Evolutionary conservation across 1,140 invertebrate genomes (phyloP), one percentile per base, ranked within the genome.

Genomic region (Rhynchophorus ferrugineus): DNA sequence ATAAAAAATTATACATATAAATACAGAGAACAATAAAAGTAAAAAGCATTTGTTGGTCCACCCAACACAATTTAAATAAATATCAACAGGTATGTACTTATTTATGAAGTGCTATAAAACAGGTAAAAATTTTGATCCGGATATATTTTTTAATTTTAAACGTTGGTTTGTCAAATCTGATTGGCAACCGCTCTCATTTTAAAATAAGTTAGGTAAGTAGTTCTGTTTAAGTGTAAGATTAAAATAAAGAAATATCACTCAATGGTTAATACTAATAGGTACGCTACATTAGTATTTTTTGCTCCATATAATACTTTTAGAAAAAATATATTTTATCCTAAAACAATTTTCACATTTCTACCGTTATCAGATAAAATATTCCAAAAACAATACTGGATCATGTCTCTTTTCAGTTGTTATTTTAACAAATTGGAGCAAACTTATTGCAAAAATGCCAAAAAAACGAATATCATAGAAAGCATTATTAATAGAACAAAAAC

Each of bases 161-260:
- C n/a, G n/a, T n/a, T n/a, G n/a, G n/a, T n/a, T n/a, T n/a, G n/a
- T n/a, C n/a, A 29, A 29, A 6, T 29, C 11, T 29, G 24, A 29
- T 29, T 29, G 24, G 24, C 24, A 29, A 29, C 24, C 24, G 11
- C 11, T 34, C 7, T 7, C 17, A 13, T 38, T 17, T 7, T 5
- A 14, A 14, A 38, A 38, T 38, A 38, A 38, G n/a, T 14, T 38
- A 38, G 17, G 13, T 14, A 38, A 38, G 13, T 6, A 38, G 13
- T 7, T n/a, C n/a, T n/a, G 11, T 29, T 29, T 29, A 29, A 29
- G 24, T 29, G 5, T 38, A 13, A 5, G 36, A 5, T 38, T 6
- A 38, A 38, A 38, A 38, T 38, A 14, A 38, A 38, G 36, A 38
- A 38, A 38, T 38, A 38, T 38, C 36, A 38, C 36, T 38, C 36